Evolutionary conservation across 2,888 invertebrate species (phyloP), one percentile per base, ranked within the genome.

Genomic region (Chromoteleia sp.): DNA sequence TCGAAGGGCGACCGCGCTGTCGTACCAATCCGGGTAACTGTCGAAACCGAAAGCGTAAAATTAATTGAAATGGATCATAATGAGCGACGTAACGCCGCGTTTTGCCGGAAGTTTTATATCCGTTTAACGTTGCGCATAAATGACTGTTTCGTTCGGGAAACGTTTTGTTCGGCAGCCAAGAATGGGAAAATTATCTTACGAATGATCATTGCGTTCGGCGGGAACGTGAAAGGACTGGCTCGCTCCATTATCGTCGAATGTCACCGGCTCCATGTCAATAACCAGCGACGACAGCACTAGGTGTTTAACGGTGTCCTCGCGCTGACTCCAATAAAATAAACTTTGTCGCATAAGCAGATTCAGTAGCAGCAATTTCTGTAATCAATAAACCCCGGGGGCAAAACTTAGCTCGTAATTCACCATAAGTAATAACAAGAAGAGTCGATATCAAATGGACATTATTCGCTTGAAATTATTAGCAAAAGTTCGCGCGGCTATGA

Each of bases 1-100:
- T 48, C 91, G 90, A 70, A 93, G 85, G 15, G 89, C 87, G n/a
- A 92, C 83, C 83, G 88, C 91, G 36, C 92, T 92, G 15, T 87
- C 87, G 81, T 92, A 92, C 93, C 93, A 93, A 59, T 87, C 86
- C 19, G 92, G 92, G 85, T 92, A 92, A 65, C 93, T 93, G 84
- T 36, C 12, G 14, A 50, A 39, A 50, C 2, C 10, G 29, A 48
- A 59, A 58, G 14, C 0, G 81, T 79, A 58, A 77, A 36, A 19
- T 65, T 48, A 59, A 63, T 56, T 29, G 19, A 56, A 56, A 71
- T 15, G 61, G 52, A 45, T 33, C 17, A 10, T 12, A 59, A 21
- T 15, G 43, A 17, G 21, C 14, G 12, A 56, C n/a, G 25, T 14
- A 19, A 15, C 3, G 15, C 14, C 17, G 39, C n/a, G 17, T 30